Percentiles rank a stretch among this genome's conserved stretches.
phyloP scores from a whole-genome alignment of 2,113 vertebrate species.

The Pan troglodytes region NHGRI_mPanTro3-v2.1_pri NC_072398.2:220470001-220470500 shows the following conservation, averaged over 20 bases:
- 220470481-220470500: constrained; percentile 85
- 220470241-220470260: background rate
- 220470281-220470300: background rate
- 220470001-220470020: background rate
- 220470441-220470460: constrained; percentile 81
- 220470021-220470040: background rate
- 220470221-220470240: background rate
- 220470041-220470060: background rate
- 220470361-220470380: too few relatives aligned
- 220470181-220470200: background rate
- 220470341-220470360: background rate
- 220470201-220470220: accelerated
- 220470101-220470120: background rate
- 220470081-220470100: background rate
- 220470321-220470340: background rate
- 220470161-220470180: accelerated
- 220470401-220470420: too few relatives aligned
- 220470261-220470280: background rate
- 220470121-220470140: background rate
- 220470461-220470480: constrained; percentile 74
- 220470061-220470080: background rate
- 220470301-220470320: background rate
- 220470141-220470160: background rate
- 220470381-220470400: accelerated
- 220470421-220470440: accelerated